Conservation (phyloP, 2,113 vertebrate genomes). For the Pangasianodon gigas region DNA sequence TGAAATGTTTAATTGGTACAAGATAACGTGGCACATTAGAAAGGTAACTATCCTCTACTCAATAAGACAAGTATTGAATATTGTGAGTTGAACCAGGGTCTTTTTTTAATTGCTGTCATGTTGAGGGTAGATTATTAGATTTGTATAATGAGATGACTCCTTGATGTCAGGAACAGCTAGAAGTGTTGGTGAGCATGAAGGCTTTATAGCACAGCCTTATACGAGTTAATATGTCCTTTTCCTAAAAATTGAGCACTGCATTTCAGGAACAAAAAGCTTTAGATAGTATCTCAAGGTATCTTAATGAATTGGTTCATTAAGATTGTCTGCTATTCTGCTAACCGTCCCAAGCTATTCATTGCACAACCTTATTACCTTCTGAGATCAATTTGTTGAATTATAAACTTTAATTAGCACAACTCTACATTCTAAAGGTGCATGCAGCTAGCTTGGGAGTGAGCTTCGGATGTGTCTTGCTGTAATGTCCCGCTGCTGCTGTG, state of each 20-base stretch:
- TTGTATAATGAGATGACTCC: constrained; percentile 40
- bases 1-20: background rate
- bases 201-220: background rate
- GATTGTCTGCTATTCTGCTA: background rate
- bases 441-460: background rate
- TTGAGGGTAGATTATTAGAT: constrained; percentile 30
- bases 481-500: constrained; percentile 36
- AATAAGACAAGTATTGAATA: constrained; percentile 38
- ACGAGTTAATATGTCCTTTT: background rate
- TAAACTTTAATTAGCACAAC: constrained; percentile 18
- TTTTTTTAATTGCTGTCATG: constrained; percentile 40
- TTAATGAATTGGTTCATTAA: constrained; percentile 11
- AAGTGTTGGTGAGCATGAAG: background rate
- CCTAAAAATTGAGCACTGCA: background rate
- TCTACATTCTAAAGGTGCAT: background rate
- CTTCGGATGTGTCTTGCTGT: constrained; percentile 8
- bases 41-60: constrained; percentile 15
- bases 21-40: constrained; percentile 3
- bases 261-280: background rate
- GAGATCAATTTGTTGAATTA: constrained; percentile 10
- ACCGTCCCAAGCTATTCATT: background rate
- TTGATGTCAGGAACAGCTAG: background rate
- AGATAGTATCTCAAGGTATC: background rate
- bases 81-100: background rate
- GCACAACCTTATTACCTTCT: background rate